A percentile compares a stretch with the other conserved stretches of the same genome.
Evolutionary conservation across 2,113 vertebrate species (phyloP).

Genomic region (Channa maculata): DNA sequence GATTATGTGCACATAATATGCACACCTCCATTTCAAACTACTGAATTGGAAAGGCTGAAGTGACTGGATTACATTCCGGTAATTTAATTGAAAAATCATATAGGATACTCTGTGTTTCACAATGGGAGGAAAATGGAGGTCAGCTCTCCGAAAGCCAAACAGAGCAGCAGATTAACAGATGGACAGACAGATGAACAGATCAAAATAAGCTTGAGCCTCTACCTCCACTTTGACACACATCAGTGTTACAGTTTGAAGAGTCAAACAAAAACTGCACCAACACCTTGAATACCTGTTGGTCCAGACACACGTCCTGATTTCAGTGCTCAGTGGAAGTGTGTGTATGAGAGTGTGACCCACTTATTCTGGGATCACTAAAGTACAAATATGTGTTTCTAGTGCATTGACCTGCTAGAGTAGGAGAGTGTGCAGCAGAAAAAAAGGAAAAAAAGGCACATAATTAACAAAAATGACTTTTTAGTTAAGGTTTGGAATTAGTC

Average conservation of each 20-base stretch:
- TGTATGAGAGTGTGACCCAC: constrained; percentile 63
- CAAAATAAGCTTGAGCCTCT: constrained; percentile 39
- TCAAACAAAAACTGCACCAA: constrained; percentile 27
- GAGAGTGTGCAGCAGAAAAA: background rate
- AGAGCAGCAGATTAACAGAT: constrained; percentile 47
- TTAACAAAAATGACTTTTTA: background rate
- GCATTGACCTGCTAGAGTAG: constrained; percentile 36
- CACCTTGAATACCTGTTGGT: constrained; percentile 36
- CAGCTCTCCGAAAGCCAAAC: constrained; percentile 4
- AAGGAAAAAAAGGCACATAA: constrained; percentile 6
- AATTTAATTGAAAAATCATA: constrained; percentile 59
- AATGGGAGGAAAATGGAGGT: constrained; percentile 49
- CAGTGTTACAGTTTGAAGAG: background rate
- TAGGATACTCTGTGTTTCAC: constrained; percentile 29
- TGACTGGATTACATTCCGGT: constrained; percentile 49
- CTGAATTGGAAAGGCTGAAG: constrained; percentile 8
- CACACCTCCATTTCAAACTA: background rate
- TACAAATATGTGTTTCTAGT: constrained; percentile 29
- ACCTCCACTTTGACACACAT: constrained; percentile 31
- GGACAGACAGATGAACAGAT: constrained; percentile 45
- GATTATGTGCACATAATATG: background rate
- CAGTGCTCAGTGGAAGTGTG: constrained; percentile 41
- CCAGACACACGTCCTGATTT: constrained; percentile 25
- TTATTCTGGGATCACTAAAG: constrained; percentile 48
- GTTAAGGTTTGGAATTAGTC: background rate